These are phyloP conservation scores for Microplitis deprimator DNA, from an alignment of 2,888 invertebrate genomes.

Conservation along the genomic window DNA sequence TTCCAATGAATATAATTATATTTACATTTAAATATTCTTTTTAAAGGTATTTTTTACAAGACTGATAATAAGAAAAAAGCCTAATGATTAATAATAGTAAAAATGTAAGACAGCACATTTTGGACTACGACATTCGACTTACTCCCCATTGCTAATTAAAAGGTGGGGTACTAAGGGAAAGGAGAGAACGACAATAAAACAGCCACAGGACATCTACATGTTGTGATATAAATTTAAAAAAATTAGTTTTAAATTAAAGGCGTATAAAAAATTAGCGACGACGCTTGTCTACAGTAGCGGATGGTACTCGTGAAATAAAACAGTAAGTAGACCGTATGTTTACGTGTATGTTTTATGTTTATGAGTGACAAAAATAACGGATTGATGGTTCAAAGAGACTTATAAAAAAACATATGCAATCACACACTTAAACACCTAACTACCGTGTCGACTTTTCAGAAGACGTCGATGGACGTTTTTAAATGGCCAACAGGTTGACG, in stretches of 20 bases:
- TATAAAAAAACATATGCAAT: conserved; percentile 5
- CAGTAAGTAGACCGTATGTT: neutral
- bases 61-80: neutral
- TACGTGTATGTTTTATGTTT: conserved; percentile 1
- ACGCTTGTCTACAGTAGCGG: conserved; percentile 5
- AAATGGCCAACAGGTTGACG: neutral
- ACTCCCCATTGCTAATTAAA: neutral
- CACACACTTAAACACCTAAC: conserved; percentile 21
- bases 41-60: neutral
- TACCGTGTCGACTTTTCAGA: conserved; percentile 18
- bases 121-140: neutral
- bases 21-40: neutral
- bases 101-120: conserved; percentile 20
- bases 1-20: neutral
- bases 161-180: conserved; percentile 17
- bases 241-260: neutral
- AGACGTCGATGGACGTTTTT: conserved; percentile 16
- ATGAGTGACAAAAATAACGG: neutral
- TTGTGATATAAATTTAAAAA: conserved; percentile 15
- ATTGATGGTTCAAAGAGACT: no score
- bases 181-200: conserved; percentile 24
- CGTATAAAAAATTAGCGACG: conserved; percentile 13
- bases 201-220: conserved; percentile 25
- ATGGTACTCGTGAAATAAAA: conserved; percentile 21
- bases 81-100: neutral